Conservation (phyloP, 2,888 invertebrate species). For the Trisateles emortualis region DNA sequence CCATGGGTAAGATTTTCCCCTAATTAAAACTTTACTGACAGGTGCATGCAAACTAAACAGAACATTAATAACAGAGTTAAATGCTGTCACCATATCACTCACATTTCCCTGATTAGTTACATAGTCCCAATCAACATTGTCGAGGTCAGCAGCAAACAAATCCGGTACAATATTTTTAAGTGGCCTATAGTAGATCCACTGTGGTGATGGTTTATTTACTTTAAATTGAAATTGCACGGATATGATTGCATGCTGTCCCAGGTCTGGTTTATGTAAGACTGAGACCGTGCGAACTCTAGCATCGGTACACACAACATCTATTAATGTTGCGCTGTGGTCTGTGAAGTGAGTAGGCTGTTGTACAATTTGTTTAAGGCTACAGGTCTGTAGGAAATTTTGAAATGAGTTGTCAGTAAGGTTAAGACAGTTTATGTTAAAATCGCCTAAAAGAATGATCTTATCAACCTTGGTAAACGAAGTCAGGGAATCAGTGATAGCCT, state of each 20-base stretch:
- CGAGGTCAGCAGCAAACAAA: neutral
- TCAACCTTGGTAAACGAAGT: neutral
- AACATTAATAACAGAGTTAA: neutral
- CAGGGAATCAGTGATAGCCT: neutral
- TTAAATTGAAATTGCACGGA: neutral
- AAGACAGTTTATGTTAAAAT: neutral
- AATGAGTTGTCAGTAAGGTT: neutral
- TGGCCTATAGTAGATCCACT: neutral
- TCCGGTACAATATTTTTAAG: neutral
- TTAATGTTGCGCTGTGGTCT: neutral
- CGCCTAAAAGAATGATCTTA: neutral
- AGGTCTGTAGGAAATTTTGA: neutral
- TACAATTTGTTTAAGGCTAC: neutral
- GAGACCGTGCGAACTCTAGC: neutral
- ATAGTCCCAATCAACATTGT: neutral
- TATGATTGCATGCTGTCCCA: neutral
- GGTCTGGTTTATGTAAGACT: neutral
- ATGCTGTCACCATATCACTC: neutral
- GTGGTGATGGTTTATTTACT: neutral
- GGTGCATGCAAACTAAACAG: constrained; percentile 1
- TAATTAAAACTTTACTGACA: neutral
- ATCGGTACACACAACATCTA: neutral
- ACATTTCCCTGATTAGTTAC: neutral
- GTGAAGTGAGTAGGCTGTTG: neutral
- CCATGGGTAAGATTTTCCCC: neutral